Evolutionary conservation across 2,797 vertebrate species (phyloP).

Genomic region (Hippopotamyrus pictus): DNA sequence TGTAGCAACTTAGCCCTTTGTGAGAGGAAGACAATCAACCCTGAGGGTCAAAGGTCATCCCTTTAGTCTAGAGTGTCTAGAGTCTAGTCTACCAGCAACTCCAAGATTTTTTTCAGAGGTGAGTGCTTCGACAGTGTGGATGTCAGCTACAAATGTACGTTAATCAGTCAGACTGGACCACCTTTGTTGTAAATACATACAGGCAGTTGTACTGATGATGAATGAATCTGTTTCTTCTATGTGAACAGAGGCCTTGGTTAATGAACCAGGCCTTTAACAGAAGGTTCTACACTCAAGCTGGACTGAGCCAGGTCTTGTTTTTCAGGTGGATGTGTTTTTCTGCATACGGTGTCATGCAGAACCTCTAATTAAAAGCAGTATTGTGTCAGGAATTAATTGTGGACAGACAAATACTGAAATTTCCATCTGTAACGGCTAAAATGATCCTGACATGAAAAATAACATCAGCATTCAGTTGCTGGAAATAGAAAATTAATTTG

Average conservation of each 20-base stretch:
- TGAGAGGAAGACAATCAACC: background rate
- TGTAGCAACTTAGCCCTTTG: background rate
- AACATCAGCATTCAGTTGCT: background rate
- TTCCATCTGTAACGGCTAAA: background rate
- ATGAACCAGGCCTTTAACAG: background rate
- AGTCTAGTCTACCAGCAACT: background rate
- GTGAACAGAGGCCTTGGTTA: background rate
- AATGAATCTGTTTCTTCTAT: background rate
- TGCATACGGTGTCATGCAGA: background rate
- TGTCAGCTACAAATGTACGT: background rate
- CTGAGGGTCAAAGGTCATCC: background rate
- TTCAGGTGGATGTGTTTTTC: background rate
- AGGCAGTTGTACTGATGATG: background rate
- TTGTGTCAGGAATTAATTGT: background rate
- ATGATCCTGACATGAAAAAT: background rate
- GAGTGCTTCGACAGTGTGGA: background rate
- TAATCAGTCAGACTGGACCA: background rate
- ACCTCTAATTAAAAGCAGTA: background rate
- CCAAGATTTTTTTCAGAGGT: background rate
- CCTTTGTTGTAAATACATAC: background rate
- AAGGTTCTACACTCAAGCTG: background rate
- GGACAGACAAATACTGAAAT: background rate
- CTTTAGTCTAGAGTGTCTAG: background rate
- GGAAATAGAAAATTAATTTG: background rate
- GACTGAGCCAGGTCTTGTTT: background rate